Base-by-base conservation (phyloP, 2,888 invertebrate species). In the Thera britannica region DNA sequence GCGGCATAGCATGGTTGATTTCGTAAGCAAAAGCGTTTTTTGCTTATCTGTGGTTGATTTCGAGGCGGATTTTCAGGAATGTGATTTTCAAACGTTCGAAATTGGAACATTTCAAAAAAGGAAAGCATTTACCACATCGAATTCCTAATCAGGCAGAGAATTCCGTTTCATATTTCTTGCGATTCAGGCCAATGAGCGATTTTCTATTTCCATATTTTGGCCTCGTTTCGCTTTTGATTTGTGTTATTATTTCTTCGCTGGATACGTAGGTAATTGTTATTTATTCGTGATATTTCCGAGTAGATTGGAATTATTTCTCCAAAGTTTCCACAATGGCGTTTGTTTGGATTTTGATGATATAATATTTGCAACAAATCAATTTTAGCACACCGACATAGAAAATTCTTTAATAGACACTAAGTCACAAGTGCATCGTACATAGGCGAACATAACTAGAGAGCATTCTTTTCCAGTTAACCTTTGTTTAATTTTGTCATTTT, bases 1-100 rank as follows among this genome's bases (percentile, higher is more conserved):
- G 72, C 71, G 74, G 70, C 73, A 77, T 78, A 72, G 70, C 68
- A 70, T 58, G 72, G 72, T 70, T 73, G 72, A 73, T 73, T 77
- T 77, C 56, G 67, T 23, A 1, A 23, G 23, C 23, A 23, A 23
- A 23, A 23, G 23, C 23, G 23, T 23, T 23, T 23, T 23, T 23
- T 23, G 23, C 23, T 23, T 23, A 23, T 23, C 69, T 62, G 68
- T 68, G 68, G 66, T 59, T 65, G 70, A 73, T 73, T 77, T 77
- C 56, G 67, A 74, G 74, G 75, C 72, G 75, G 59, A 58, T 70
- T 74, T 79, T 77, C 70, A 67, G 67, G 61, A 59, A 52, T 59
- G 57, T 58, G 58, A 68, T 74, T 69, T 72, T 36, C 52, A 54
- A 48, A 62, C 35, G 23, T 8, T 59, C 8, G 54, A 46, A 60